Evolutionary conservation across 2,888 invertebrate species (phyloP).

Genomic region (Caenorhabditis japonica): DNA sequence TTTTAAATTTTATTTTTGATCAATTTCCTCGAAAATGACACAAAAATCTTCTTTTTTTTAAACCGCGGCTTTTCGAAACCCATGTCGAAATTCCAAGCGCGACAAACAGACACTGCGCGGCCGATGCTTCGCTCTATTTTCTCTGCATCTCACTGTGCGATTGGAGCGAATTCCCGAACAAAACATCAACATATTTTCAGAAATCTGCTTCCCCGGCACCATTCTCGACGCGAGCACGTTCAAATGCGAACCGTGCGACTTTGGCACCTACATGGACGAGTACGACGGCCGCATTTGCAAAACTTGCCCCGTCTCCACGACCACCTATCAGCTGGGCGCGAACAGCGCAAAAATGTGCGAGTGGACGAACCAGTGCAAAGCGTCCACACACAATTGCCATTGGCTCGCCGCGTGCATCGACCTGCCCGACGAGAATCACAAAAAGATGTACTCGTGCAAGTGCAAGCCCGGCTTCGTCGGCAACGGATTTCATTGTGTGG

Average conservation of each 20-base stretch:
- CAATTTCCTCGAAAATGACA: no score
- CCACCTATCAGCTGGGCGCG: constrained; percentile 57
- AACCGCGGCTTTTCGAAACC: no score
- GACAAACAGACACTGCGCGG: no score
- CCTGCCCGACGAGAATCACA: constrained; percentile 62
- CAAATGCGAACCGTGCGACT: constrained; percentile 59
- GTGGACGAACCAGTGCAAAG: constrained; percentile 65
- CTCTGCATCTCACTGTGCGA: no score
- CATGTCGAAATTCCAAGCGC: no score
- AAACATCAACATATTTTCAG: no score
- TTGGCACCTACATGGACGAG: constrained; percentile 59
- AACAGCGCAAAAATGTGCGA: constrained; percentile 59
- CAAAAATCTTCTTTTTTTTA: no score
- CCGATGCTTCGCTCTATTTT: no score
- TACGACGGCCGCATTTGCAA: constrained; percentile 62
- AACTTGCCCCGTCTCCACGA: constrained; percentile 58
- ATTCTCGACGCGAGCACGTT: constrained; percentile 49
- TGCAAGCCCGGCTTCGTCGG: constrained; percentile 67
- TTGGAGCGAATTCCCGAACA: no score
- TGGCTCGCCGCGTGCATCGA: constrained; percentile 68
- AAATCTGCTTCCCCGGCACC: constrained; percentile 64
- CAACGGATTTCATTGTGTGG: constrained; percentile 63
- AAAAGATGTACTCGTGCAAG: constrained; percentile 64
- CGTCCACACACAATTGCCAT: constrained; percentile 63
- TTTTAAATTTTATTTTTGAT: no score